These are phyloP conservation scores for Cydia pomonella DNA, from an alignment of 1,140 invertebrate genomes.

Conservation along the genomic window DNA sequence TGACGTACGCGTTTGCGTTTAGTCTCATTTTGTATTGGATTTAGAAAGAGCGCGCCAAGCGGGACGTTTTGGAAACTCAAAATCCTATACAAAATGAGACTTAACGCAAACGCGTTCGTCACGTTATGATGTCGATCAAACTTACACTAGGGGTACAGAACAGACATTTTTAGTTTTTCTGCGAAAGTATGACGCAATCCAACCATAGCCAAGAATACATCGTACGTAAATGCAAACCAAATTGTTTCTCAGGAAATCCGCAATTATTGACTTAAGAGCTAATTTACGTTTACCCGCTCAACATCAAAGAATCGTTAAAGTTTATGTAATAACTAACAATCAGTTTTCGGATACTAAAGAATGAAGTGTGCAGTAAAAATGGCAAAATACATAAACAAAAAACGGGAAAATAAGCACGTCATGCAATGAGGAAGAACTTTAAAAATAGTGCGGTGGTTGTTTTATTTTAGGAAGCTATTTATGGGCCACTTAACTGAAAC, in stretches of 20 bases:
- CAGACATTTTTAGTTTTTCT: no score
- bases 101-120: no score
- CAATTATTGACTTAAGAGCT: background rate
- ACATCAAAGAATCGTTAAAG: constrained; percentile 2
- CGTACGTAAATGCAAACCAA: background rate
- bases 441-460: background rate
- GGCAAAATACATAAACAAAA: background rate
- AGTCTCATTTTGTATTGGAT: no score
- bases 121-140: no score
- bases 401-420: background rate
- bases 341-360: background rate
- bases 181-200: background rate
- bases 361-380: background rate
- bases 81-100: no score
- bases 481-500: background rate
- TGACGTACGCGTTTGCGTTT: no score
- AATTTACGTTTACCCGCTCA: background rate
- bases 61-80: no score
- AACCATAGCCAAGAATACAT: background rate
- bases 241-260: background rate
- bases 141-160: no score
- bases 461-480: background rate
- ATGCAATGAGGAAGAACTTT: background rate
- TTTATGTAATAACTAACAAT: background rate
- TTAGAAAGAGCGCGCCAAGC: no score